Evolutionary conservation across 1,140 invertebrate genomes (phyloP), one percentile per base, ranked within the genome.

Genomic region (Drosophila kohkoa): DNA sequence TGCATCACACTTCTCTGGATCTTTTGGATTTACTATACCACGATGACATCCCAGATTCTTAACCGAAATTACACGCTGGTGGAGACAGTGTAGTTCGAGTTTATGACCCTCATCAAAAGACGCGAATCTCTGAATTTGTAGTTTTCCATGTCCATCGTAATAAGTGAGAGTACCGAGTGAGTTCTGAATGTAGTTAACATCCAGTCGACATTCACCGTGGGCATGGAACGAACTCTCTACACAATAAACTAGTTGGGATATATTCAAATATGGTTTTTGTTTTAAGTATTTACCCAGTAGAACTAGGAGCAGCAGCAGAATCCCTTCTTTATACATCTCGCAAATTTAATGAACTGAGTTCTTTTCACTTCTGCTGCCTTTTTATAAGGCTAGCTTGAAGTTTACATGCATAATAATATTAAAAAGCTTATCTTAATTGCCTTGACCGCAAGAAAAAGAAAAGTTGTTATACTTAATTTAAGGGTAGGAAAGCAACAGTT

Each of bases 261-360:
- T 35, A 5, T n/a, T 57, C 0, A 3, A 41, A 20, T 43, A 11
- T 1, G 1, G 1, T 20, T 41, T 5, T 35, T 16, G 1, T 48
- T 20, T 41, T 5, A 15, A 3, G 10, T 38, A 55, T 55, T 57
- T 57, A 41, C 54, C 54, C 8, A 57, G 32, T n/a, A 57, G 4
- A 0, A 25, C 54, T 6, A 41, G 15, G 32, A 41, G 54, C 54
- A 57, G 6, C 3, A 57, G 4, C 7, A 57, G 4, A 41, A 16
- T 1, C 15, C 41, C 54, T 57, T 57, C 32, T 25, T 57, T 57
- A 57, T 41, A 41, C 54, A 57, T 57, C 16, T 41, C 10, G 13
- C 4, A 41, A 57, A 15, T 10, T 3, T n/a, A 11, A n/a, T 3
- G 16, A 11, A 57, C 35, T 57, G 54, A 57, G 0, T n/a, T 38